A percentile compares a stretch with the other conserved stretches of the same genome.
phyloP scores from a whole-genome alignment of 2,888 invertebrate genomes.

The Thera britannica region DNA sequence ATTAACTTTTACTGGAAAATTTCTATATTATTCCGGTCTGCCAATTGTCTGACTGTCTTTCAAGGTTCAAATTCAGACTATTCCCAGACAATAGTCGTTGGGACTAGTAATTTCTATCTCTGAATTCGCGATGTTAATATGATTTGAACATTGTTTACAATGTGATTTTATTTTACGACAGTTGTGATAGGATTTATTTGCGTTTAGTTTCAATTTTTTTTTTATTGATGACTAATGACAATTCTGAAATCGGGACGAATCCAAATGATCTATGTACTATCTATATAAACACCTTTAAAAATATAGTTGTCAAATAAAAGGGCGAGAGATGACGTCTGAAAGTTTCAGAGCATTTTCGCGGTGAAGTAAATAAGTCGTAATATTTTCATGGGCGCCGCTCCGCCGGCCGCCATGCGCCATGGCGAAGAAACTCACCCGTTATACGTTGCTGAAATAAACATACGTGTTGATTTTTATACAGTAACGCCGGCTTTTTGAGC shows the following conservation, averaged over 20 bases:
- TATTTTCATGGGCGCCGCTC: conserved; percentile 77
- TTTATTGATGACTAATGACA: not conserved
- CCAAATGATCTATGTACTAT: not conserved
- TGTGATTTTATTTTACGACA: no score
- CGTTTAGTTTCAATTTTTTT: not conserved
- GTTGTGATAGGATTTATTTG: not conserved
- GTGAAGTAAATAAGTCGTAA: conserved; percentile 82
- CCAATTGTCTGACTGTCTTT: conserved; percentile 6
- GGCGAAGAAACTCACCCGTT: conserved; percentile 66
- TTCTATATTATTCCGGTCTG: conserved; percentile 42
- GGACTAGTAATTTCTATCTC: no score
- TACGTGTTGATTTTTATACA: conserved; percentile 79
- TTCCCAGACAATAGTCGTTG: not conserved
- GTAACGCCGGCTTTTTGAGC: conserved; percentile 65
- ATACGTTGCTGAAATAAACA: conserved; percentile 79
- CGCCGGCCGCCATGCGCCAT: conserved; percentile 53
- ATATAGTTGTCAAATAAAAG: not conserved
- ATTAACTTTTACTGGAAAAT: conserved; percentile 19
- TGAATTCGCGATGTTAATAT: no score
- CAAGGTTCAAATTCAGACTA: not conserved
- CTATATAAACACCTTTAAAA: not conserved
- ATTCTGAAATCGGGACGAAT: conserved; percentile 1
- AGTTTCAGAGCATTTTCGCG: conserved; percentile 62
- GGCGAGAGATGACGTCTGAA: conserved; percentile 24
- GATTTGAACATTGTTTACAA: no score